Evolutionary conservation across 2,888 invertebrate genomes (phyloP).

Genomic region (Chelonus formosanus): DNA sequence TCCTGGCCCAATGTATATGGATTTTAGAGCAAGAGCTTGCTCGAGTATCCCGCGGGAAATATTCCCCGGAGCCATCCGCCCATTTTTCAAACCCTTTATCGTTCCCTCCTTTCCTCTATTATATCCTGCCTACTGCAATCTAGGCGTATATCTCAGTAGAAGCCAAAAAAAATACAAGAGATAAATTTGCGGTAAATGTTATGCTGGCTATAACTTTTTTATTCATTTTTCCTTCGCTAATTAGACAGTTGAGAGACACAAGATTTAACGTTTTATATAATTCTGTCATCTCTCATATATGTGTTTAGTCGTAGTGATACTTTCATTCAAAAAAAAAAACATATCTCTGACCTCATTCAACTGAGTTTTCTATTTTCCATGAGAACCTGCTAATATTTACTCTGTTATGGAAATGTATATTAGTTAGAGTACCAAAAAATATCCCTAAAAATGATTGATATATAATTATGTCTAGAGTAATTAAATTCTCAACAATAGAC

Average conservation of each 20-base stretch:
- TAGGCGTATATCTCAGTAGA: slow-evolving; percentile 16
- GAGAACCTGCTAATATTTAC: too few species aligned
- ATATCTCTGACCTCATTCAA: not conserved
- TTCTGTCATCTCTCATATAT: not conserved
- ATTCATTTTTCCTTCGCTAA: slow-evolving; percentile 18
- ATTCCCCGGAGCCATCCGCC: slow-evolving; percentile 36
- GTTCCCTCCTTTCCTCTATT: slow-evolving; percentile 25
- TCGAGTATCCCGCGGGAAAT: slow-evolving; percentile 38
- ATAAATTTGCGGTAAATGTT: slow-evolving; percentile 5
- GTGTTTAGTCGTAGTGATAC: not conserved
- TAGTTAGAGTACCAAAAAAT: too few species aligned
- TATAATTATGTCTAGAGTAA: too few species aligned
- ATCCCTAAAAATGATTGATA: too few species aligned
- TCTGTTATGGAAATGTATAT: too few species aligned
- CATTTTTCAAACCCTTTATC: slow-evolving; percentile 44
- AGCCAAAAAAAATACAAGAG: not conserved
- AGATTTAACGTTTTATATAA: too few species aligned
- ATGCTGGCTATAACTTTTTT: slow-evolving; percentile 11
- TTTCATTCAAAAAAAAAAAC: not conserved
- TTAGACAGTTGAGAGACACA: slow-evolving; percentile 15
- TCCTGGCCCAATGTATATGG: not conserved
- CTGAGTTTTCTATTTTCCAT: too few species aligned
- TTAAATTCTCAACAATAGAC: too few species aligned
- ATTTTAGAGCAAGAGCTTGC: slow-evolving; percentile 10
- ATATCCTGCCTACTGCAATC: slow-evolving; percentile 14